Conservation (phyloP, 2,888 invertebrate species). For the Phania funesta region DNA sequence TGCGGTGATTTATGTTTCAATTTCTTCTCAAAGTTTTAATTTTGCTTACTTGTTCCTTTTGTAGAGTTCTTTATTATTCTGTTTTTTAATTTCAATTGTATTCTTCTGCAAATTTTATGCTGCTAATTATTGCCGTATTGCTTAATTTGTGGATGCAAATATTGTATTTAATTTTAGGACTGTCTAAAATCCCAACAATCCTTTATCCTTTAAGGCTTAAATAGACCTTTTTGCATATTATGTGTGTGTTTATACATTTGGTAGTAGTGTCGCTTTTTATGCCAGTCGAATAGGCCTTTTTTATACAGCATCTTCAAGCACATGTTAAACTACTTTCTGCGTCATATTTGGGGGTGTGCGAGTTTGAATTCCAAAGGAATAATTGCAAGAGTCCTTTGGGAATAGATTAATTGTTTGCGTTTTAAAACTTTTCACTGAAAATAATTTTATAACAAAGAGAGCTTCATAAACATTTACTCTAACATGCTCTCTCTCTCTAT, state of each 20-base stretch:
- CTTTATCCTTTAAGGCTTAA: conserved; percentile 7
- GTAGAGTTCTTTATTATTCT: too few relatives aligned
- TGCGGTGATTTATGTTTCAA: too few relatives aligned
- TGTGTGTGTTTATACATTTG: conserved; percentile 30
- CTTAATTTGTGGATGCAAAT: neutral
- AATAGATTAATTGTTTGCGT: too few relatives aligned
- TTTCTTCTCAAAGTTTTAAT: too few relatives aligned
- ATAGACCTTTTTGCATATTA: conserved; percentile 8
- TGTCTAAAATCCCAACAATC: neutral
- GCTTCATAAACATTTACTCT: neutral
- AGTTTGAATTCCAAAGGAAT: too few relatives aligned
- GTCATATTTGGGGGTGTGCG: too few relatives aligned
- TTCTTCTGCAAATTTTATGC: neutral
- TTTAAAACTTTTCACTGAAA: too few relatives aligned
- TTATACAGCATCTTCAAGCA: neutral
- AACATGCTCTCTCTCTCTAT: neutral
- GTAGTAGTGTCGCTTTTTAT: conserved; percentile 31
- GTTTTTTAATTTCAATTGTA: neutral
- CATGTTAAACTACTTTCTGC: neutral
- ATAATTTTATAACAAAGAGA: neutral
- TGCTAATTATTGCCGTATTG: neutral
- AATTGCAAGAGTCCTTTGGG: too few relatives aligned
- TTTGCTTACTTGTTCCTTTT: too few relatives aligned
- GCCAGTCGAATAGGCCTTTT: neutral
- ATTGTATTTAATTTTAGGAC: neutral